phyloP scores from a whole-genome alignment of 2,113 vertebrate species.

The Passerina amoena region DNA sequence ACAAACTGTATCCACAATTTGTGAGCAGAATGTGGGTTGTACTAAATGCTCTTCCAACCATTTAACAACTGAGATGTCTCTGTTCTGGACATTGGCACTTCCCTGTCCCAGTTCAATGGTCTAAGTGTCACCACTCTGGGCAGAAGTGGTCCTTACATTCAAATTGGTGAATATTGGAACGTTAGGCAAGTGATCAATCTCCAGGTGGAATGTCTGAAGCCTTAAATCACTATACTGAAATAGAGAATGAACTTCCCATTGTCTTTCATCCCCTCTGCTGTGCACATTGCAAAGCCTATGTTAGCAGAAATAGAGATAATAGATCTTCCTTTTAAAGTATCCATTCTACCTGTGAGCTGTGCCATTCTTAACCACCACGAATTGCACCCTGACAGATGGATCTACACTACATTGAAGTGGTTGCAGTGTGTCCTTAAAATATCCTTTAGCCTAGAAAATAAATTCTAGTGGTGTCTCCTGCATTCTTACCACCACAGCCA shows the following conservation, averaged over 20 bases:
- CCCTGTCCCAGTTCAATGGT: background rate
- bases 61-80: background rate
- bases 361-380: background rate
- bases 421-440: slow-evolving; percentile 33
- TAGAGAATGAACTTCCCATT: background rate
- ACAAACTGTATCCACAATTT: background rate
- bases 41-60: background rate
- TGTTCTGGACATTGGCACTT: background rate
- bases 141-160: background rate
- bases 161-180: background rate
- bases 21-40: background rate
- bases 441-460: slow-evolving; percentile 56
- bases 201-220: background rate
- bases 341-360: background rate
- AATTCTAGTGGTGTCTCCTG: slow-evolving; percentile 16
- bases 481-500: slow-evolving; percentile 1
- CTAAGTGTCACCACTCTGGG: background rate
- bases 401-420: background rate
- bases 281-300: background rate
- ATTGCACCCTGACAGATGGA: background rate
- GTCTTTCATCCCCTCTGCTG: background rate
- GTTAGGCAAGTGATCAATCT: background rate
- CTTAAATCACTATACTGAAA: background rate
- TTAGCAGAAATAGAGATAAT: background rate
- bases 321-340: background rate